Conservation (phyloP, 2,113 vertebrate species). For the Chiloscyllium plagiosum region DNA sequence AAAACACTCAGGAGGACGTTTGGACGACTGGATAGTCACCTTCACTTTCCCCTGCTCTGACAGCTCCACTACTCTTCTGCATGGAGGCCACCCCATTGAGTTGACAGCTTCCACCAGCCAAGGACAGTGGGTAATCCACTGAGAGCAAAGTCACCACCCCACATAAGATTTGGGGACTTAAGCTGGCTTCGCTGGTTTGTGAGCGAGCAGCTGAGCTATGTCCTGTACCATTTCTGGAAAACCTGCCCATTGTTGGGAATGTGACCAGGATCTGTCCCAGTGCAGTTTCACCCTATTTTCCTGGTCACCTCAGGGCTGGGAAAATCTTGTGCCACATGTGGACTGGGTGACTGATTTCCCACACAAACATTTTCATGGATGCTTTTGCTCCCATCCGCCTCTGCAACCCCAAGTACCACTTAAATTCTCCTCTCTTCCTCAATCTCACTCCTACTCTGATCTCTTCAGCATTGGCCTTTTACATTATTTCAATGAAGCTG, state of each 20-base stretch:
- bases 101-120: neutral
- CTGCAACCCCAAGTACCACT: neutral
- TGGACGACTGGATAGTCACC: neutral
- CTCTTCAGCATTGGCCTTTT: neutral
- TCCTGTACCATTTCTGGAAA: no score
- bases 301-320: no score
- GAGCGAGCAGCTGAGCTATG: neutral
- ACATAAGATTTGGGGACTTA: neutral
- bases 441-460: neutral
- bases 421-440: neutral
- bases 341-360: neutral
- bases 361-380: no score
- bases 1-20: neutral
- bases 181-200: neutral
- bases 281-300: no score
- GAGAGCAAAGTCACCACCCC: no score
- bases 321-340: neutral
- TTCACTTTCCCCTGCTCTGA: neutral
- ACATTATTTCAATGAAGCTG: neutral
- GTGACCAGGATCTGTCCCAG: no score
- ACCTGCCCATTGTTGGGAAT: no score
- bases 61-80: neutral
- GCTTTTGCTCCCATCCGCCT: neutral
- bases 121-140: no score
- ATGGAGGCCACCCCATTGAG: neutral